phyloP scores from a whole-genome alignment of 2,888 invertebrate species.

The Argyresthia albistria region DNA sequence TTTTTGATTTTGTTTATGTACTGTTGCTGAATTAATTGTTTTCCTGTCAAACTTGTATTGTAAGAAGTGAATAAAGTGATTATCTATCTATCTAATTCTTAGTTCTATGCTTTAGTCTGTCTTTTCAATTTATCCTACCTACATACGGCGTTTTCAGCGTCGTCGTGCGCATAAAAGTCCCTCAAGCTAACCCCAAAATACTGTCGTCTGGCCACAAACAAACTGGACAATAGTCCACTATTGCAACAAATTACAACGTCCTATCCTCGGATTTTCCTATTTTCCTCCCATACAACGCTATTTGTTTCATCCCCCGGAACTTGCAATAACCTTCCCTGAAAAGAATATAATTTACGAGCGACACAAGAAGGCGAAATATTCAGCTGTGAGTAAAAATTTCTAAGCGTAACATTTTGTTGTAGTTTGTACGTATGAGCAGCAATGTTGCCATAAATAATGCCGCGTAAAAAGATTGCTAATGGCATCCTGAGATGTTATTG shows the following conservation, averaged over 20 bases:
- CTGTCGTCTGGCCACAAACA: slow-evolving; percentile 38
- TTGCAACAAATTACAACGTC: slow-evolving; percentile 34
- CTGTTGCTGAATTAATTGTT: too few species aligned
- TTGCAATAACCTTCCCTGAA: slow-evolving; percentile 55
- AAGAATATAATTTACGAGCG: slow-evolving; percentile 67
- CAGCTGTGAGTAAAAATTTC: slow-evolving; percentile 55
- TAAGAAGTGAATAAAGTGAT: too few species aligned
- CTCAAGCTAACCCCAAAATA: not conserved
- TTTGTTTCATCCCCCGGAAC: slow-evolving; percentile 49
- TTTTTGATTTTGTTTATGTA: too few species aligned
- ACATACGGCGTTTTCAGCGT: too few species aligned
- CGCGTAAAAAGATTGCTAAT: slow-evolving; percentile 56
- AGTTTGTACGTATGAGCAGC: slow-evolving; percentile 18
- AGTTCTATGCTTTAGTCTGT: too few species aligned
- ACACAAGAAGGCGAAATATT: slow-evolving; percentile 50
- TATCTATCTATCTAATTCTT: too few species aligned
- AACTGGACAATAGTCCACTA: slow-evolving; percentile 49
- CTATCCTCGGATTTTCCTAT: slow-evolving; percentile 34
- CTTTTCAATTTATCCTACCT: too few species aligned
- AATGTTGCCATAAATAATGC: slow-evolving; percentile 55
- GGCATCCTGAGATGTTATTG: slow-evolving; percentile 23
- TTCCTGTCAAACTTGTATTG: too few species aligned
- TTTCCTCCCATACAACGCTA: slow-evolving; percentile 22
- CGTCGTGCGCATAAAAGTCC: not conserved
- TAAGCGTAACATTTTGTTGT: slow-evolving; percentile 22